Conservation (phyloP, 1,140 invertebrate species). For the Achatina immaculata region DNA sequence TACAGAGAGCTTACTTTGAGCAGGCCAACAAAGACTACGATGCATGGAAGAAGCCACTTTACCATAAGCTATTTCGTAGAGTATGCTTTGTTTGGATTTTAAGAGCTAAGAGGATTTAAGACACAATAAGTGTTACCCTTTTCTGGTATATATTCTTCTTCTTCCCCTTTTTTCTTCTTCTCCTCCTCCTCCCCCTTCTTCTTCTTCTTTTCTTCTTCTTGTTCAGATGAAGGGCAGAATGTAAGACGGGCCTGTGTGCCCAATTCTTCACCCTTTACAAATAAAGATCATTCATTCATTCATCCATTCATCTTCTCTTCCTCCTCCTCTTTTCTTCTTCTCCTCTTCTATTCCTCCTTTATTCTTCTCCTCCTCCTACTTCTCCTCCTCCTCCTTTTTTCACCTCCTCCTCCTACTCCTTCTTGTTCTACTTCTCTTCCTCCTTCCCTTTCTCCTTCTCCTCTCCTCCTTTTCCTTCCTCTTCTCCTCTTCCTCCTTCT, state of each 20-base stretch:
- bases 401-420: neutral
- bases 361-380: neutral
- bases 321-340: neutral
- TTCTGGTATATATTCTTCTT: neutral
- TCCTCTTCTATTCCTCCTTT: neutral
- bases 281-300: too few relatives aligned
- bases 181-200: neutral
- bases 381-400: neutral
- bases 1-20: too few relatives aligned
- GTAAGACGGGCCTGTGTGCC: too few relatives aligned
- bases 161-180: neutral
- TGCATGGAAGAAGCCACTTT: too few relatives aligned
- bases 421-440: neutral
- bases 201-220: neutral
- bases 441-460: neutral
- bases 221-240: neutral
- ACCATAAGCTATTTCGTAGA: too few relatives aligned
- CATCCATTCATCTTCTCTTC: neutral
- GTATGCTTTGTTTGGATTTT: too few relatives aligned
- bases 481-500: neutral
- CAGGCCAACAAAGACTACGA: too few relatives aligned
- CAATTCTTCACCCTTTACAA: too few relatives aligned
- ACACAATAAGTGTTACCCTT: too few relatives aligned
- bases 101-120: too few relatives aligned
- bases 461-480: neutral